Evolutionary conservation across 2,797 vertebrate species (phyloP).

Genomic region (Sarcophilus harrisii): DNA sequence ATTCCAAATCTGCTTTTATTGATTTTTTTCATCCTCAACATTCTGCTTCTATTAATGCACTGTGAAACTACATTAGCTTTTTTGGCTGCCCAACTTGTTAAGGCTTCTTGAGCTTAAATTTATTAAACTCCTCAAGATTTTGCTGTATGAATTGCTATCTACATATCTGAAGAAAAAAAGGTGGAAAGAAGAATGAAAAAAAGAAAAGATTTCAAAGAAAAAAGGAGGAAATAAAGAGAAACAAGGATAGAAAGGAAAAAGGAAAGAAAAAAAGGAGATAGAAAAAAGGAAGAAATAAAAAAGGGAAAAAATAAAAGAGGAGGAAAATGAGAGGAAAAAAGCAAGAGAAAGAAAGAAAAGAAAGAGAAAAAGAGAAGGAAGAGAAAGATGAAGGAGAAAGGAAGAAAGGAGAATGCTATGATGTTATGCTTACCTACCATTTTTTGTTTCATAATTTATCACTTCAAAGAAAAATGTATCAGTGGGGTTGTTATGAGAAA

Average conservation of each 20-base stretch:
- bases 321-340: neutral
- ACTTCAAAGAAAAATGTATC: neutral
- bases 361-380: neutral
- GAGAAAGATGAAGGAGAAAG: too few relatives aligned
- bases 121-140: neutral
- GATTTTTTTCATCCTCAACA: neutral
- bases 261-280: neutral
- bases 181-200: neutral
- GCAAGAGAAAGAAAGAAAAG: neutral
- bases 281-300: neutral
- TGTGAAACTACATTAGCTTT: neutral
- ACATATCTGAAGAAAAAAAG: neutral
- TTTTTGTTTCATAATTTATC: neutral
- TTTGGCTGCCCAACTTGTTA: neutral
- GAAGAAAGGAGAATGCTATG: neutral
- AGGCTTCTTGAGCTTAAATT: neutral
- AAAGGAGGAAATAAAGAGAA: neutral
- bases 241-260: neutral
- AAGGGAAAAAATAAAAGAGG: neutral
- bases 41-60: neutral
- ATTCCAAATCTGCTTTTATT: neutral
- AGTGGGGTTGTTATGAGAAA: neutral
- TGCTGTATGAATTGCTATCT: neutral
- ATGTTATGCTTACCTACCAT: neutral
- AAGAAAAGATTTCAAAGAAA: neutral